Evolutionary conservation across 2,797 vertebrate species (phyloP).

Genomic region (Lerista edwardsae): DNA sequence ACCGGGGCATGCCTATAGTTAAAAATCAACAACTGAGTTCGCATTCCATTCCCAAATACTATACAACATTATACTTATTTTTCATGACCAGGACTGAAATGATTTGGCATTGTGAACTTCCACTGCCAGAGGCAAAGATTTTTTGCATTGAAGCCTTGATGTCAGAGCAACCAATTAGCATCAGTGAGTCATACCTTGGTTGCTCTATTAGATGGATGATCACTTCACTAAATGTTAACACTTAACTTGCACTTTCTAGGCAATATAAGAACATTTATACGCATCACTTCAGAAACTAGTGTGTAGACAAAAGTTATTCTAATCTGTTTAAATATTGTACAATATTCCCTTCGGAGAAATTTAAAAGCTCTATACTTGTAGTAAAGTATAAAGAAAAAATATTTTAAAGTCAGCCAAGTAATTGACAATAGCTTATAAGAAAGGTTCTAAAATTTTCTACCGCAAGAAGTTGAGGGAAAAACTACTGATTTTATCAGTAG

Average conservation of each 20-base stretch:
- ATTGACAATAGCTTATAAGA: slow-evolving; percentile 31
- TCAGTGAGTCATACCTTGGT: slow-evolving; percentile 79
- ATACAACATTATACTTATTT: slow-evolving; percentile 35
- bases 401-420: slow-evolving; percentile 36
- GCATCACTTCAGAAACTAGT: slow-evolving; percentile 56
- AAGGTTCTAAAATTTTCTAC: slow-evolving; percentile 22
- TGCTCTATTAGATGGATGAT: slow-evolving; percentile 73
- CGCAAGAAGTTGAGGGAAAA: slow-evolving; percentile 1
- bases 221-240: slow-evolving; percentile 73
- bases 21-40: slow-evolving; percentile 51
- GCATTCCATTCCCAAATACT: background rate
- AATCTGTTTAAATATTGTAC: slow-evolving; percentile 16
- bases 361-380: slow-evolving; percentile 16
- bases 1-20: slow-evolving; percentile 44
- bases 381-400: slow-evolving; percentile 9
- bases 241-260: slow-evolving; percentile 72
- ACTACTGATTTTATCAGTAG: background rate
- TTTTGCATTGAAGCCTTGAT: slow-evolving; percentile 73
- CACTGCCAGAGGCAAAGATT: slow-evolving; percentile 80
- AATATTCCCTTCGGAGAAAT: slow-evolving; percentile 18
- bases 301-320: slow-evolving; percentile 51
- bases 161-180: slow-evolving; percentile 79
- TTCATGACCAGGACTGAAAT: slow-evolving; percentile 69
- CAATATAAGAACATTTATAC: slow-evolving; percentile 60
- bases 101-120: slow-evolving; percentile 72